Conservation (phyloP, 2,113 vertebrate genomes). For the Rhodinocichla rosea region DNA sequence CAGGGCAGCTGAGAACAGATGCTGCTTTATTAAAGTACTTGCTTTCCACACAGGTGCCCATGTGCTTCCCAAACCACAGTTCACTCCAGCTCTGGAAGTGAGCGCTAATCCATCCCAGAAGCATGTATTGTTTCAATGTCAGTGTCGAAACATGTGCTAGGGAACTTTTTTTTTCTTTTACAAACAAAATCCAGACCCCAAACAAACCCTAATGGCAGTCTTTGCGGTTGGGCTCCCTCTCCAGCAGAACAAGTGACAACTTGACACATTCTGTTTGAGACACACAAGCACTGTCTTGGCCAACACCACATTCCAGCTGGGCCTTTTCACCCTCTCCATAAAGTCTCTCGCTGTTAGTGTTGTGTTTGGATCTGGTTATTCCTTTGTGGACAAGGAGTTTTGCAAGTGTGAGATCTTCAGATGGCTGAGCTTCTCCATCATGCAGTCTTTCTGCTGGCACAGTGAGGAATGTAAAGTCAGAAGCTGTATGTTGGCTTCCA, state of each 20-base stretch:
- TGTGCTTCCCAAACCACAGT: not conserved
- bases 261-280: slow-evolving; percentile 35
- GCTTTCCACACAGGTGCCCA: slow-evolving; percentile 2
- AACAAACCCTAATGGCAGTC: slow-evolving; percentile 35
- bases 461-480: not conserved
- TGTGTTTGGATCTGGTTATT: slow-evolving; percentile 2
- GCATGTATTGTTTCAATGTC: slow-evolving; percentile 19
- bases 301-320: not conserved
- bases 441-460: fast-evolving
- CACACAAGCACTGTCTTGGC: not conserved
- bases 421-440: not conserved
- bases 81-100: not conserved
- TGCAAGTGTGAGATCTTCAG: not conserved
- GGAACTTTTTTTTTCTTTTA: not conserved
- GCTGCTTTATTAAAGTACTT: not conserved
- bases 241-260: slow-evolving; percentile 50
- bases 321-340: not conserved
- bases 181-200: not conserved
- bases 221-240: not conserved
- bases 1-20: not conserved
- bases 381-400: not conserved
- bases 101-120: slow-evolving; percentile 21
- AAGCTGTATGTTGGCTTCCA: not conserved
- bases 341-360: not conserved
- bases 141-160: slow-evolving; percentile 30